Evolutionary conservation across 2,797 vertebrate species (phyloP), one percentile per base, ranked within the genome.

Genomic region (Rhodeus uyekii): DNA sequence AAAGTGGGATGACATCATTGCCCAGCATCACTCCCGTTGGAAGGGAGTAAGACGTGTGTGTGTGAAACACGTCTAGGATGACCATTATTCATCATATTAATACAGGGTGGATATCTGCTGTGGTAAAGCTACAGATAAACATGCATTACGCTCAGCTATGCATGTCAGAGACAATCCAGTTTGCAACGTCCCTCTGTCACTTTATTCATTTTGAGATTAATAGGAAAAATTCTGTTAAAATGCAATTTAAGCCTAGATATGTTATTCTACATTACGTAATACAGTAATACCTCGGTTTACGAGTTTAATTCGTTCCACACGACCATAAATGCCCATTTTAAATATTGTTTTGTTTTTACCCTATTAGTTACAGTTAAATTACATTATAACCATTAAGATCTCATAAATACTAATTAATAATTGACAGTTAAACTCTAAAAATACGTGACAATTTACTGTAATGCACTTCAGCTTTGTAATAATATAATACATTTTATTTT

Each of bases 1-100:
- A 73, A 48, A 58, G 8, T 44, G 32, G 53, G 60, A 74, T 74
- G 77, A 83, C 24, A 75, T 80, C 80, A 83, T 36, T 60, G 84
- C 76, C 36, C 38, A 78, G 68, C 24, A 53, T 68, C 22, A 42
- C 68, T 71, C 38, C 76, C 22, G 12, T 12, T 48, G n/a, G 18
- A 42, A 69, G 44, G 61, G 61, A 85, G 73, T 72, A 78, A 58
- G 27, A 60, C 27, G 10, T 36, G 29, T 64, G 75, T 71, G 13
- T 29, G 13, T 6, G 34, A 77, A 46, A 53, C 50, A 67, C 13
- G 48, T 79, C 39, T 44, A 61, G 48, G 16, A 36, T 3, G 18
- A 16, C 18, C 3, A 42, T 76, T 76, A 77, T 44, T 68, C 63
- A 80, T 76, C 46, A 39, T 8, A 58, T n/a, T 42, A 39, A 60